phyloP scores from a whole-genome alignment of 2,888 invertebrate species.

The Augiades crinisus region DNA sequence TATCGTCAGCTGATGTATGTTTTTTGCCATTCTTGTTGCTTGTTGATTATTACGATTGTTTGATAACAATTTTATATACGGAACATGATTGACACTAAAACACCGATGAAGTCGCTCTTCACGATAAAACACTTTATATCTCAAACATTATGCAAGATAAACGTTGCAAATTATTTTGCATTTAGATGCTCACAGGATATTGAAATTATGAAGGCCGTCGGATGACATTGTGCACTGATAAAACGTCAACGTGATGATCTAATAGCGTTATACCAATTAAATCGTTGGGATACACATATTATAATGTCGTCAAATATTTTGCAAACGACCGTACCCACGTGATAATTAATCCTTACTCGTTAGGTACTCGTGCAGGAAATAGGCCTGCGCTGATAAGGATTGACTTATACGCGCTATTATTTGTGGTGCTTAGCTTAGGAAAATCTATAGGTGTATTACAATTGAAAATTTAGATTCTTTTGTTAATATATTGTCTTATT shows the following conservation, averaged over 20 bases:
- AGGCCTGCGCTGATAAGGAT: slow-evolving; percentile 45
- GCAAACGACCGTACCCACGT: not conserved
- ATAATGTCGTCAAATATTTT: slow-evolving; percentile 6
- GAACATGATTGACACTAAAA: not conserved
- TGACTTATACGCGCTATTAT: slow-evolving; percentile 32
- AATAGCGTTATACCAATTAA: not conserved
- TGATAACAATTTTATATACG: not conserved
- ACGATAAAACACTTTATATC: not conserved
- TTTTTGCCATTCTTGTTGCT: slow-evolving; percentile 5
- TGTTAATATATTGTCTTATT: no score
- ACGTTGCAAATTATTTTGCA: slow-evolving; percentile 22
- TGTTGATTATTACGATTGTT: not conserved
- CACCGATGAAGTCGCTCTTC: not conserved
- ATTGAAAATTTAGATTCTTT: no score
- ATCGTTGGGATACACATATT: not conserved
- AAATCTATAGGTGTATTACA: not conserved
- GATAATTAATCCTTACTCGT: slow-evolving; percentile 44
- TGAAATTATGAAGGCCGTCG: slow-evolving; percentile 22
- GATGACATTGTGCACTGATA: slow-evolving; percentile 20
- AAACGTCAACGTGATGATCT: slow-evolving; percentile 11
- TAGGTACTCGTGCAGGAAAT: slow-evolving; percentile 46
- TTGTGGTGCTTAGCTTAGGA: slow-evolving; percentile 16
- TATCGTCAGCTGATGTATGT: slow-evolving; percentile 9
- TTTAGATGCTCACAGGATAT: slow-evolving; percentile 19
- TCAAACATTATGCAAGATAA: not conserved